Conservation (phyloP, 2,113 vertebrate genomes). For the Brevimyrus niger region DNA sequence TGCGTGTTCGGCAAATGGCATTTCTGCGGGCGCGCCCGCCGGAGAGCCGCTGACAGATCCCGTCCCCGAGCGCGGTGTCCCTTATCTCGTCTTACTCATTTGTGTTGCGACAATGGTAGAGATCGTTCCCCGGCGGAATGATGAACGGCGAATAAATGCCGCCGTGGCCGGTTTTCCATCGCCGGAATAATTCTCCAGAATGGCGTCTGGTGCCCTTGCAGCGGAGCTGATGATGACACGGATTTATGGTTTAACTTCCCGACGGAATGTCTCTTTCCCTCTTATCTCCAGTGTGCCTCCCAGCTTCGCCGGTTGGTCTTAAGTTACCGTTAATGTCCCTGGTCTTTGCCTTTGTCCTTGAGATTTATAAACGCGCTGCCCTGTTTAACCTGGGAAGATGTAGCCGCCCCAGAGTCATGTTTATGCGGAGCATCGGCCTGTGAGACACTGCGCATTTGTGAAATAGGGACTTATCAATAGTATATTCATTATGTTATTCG, state of each 20-base stretch:
- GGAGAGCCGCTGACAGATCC: slow-evolving; percentile 25
- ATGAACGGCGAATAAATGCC: slow-evolving; percentile 22
- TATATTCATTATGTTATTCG: neutral
- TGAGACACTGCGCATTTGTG: neutral
- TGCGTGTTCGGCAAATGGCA: slow-evolving; percentile 28
- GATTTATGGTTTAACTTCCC: slow-evolving; percentile 20
- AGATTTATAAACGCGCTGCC: neutral
- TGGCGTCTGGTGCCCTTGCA: slow-evolving; percentile 25
- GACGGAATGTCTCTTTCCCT: neutral
- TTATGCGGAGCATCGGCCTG: neutral
- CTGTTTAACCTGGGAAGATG: neutral
- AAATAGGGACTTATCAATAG: neutral
- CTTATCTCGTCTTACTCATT: slow-evolving; percentile 29
- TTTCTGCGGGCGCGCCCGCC: slow-evolving; percentile 27
- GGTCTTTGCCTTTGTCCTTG: slow-evolving; percentile 7
- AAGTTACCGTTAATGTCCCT: neutral
- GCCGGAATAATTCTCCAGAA: slow-evolving; percentile 21
- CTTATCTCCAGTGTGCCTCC: slow-evolving; percentile 1
- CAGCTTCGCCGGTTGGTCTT: neutral
- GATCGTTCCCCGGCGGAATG: slow-evolving; percentile 17
- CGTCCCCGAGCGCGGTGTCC: neutral
- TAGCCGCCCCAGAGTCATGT: neutral
- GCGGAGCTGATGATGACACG: slow-evolving; percentile 21
- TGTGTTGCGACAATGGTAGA: slow-evolving; percentile 23
- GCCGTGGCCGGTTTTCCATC: neutral